A percentile compares a stretch with the other conserved stretches of the same genome.
These are phyloP conservation scores for Phenganax marumi DNA, from an alignment of 92 coral and sea anemone species.

Conservation along the genomic window DNA sequence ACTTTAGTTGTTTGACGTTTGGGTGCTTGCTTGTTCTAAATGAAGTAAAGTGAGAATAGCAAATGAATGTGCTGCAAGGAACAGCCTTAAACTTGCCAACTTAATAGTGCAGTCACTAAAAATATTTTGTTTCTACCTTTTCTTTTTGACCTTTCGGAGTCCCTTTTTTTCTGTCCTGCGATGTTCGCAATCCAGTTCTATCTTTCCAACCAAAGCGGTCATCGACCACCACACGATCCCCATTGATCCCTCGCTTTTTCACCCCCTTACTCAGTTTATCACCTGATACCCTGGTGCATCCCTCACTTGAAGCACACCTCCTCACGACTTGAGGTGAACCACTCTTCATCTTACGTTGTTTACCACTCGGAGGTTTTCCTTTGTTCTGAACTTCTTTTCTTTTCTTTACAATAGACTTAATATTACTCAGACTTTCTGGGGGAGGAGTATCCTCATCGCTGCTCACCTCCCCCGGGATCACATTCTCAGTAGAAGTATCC, in stretches of 20 bases:
- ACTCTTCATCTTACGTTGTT: constrained; percentile 47
- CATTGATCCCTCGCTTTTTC: background rate
- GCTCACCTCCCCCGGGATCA: constrained; percentile 3
- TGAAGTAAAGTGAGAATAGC: background rate
- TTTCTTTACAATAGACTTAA: constrained; percentile 74
- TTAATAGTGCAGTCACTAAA: background rate
- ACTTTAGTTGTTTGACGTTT: constrained; percentile 18
- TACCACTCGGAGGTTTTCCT: constrained; percentile 29
- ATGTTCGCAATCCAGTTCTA: constrained; percentile 75
- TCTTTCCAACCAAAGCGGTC: constrained; percentile 61
- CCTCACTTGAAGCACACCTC: constrained; percentile 22
- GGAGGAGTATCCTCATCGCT: constrained; percentile 92
- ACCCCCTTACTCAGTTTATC: background rate
- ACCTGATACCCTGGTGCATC: constrained; percentile 6
- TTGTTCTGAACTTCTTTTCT: constrained; percentile 60
- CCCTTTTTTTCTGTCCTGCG: constrained; percentile 85
- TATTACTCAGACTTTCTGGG: constrained; percentile 82
- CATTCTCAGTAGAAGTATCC: background rate
- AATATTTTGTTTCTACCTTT: constrained; percentile 53
- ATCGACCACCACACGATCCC: constrained; percentile 20
- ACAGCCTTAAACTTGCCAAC: background rate
- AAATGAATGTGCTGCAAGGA: background rate
- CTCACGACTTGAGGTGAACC: constrained; percentile 11
- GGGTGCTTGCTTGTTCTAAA: constrained; percentile 10
- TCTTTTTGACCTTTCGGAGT: constrained; percentile 65